These are phyloP conservation scores for Eunapius fragilis DNA, from an alignment of 37 sponge, comb jelly and placozoan species.

Conservation along the genomic window DNA sequence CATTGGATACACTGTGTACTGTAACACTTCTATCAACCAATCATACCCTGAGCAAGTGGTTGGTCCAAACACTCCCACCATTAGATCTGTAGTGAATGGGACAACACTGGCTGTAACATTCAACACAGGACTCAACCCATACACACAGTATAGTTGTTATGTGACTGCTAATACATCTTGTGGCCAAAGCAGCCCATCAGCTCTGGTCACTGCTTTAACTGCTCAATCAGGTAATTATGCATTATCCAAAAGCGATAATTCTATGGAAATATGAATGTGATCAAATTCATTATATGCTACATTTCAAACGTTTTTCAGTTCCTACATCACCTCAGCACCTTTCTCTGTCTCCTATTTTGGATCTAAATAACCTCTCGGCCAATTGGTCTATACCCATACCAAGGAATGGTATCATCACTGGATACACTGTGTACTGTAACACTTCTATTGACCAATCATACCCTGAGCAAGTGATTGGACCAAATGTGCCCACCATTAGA, in stretches of 20 bases:
- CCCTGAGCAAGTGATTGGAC: not conserved
- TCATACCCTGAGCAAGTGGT: not conserved
- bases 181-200: not conserved
- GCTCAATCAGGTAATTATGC: too few species aligned
- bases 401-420: conserved; percentile 23
- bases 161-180: not conserved
- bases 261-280: too few species aligned
- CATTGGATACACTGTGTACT: not conserved
- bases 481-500: not conserved
- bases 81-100: not conserved
- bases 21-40: not conserved
- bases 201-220: not conserved
- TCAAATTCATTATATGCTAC: too few species aligned
- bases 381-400: conserved; percentile 16
- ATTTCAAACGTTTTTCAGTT: not conserved
- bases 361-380: not conserved
- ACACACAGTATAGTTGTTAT: not conserved
- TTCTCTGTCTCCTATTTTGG: too few species aligned
- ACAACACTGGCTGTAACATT: not conserved
- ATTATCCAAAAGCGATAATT: too few species aligned
- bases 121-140: not conserved
- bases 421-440: conserved; percentile 22
- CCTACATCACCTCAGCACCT: too few species aligned
- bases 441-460: not conserved
- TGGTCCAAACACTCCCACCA: not conserved